Percentiles rank a stretch among this genome's conserved stretches.
Evolutionary conservation across 2,113 vertebrate species (phyloP).

Genomic region (Todiramphus chloris): DNA sequence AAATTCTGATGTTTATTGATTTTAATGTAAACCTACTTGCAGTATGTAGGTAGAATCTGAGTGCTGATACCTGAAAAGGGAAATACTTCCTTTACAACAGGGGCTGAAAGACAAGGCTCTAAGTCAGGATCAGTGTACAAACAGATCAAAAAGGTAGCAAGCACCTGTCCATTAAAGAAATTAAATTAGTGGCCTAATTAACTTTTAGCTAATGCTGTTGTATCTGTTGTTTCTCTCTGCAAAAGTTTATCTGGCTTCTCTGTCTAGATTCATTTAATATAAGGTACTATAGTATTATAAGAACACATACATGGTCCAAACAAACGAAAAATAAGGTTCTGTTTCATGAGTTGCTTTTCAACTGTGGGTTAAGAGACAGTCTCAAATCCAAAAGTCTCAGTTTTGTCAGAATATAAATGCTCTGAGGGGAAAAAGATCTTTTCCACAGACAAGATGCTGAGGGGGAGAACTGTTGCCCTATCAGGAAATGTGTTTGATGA

Average conservation of each 20-base stretch:
- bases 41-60: not conserved
- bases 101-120: not conserved
- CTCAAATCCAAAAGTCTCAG: not conserved
- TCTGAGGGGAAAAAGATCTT: not conserved
- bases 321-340: not conserved
- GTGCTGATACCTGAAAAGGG: not conserved
- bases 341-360: not conserved
- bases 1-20: not conserved
- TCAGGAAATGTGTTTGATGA: not conserved
- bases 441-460: not conserved
- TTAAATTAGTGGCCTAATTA: not conserved
- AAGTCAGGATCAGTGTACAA: not conserved
- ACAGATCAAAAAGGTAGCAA: not conserved
- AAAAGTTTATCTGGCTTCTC: not conserved
- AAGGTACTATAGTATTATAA: not conserved
- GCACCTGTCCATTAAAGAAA: constrained; percentile 13
- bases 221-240: constrained; percentile 10
- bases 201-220: not conserved
- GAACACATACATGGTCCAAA: not conserved
- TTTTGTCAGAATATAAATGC: not conserved
- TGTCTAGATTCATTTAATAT: not conserved
- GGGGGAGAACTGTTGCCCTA: not conserved
- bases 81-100: not conserved
- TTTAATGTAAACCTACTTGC: not conserved
- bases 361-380: not conserved